Evolutionary conservation across 2,888 invertebrate species (phyloP), one percentile per base, ranked within the genome.

Genomic region (Eledona agricola): DNA sequence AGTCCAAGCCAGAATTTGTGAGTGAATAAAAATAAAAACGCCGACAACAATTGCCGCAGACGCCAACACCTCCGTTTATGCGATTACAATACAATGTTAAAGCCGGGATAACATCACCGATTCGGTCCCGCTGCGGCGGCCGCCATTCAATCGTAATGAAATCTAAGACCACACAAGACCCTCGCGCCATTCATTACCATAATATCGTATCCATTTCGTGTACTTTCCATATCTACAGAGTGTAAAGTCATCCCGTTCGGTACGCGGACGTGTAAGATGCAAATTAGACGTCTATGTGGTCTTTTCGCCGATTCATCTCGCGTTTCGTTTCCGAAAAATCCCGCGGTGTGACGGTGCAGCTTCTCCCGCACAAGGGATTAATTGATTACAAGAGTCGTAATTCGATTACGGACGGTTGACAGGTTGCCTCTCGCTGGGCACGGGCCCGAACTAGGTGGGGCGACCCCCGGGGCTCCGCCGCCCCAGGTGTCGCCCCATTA

Each of bases 1-100:
- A 96, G 75, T 80, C 89, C 9, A 99, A 98, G 75, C 91, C 93
- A 0, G 97, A 98, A 88, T 94, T 88, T 78, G 94, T 94, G 77
- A 85, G 89, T 81, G 11, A 23, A 37, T 17, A 37, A 17, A 15
- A 37, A 7, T 22, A 23, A 37, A n/a, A 37, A 37, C 38, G 12
- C 17, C 31, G 15, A 6, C 17, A 19, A 34, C 34, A 19, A 20
- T 34, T 40, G 40, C 31, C 13, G 22, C 23, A 42, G 42, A 43
- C 47, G 51, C 46, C 55, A 53, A 57, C 58, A 59, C 57, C 58
- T 55, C 38, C 55, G 57, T 49, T 58, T 51, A 59, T 56, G 43
- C 45, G 50, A 55, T 55, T 50, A 55, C 55, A 50, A 55, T 51
- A 55, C 55, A 55, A 55, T 50, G 45, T 26, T 45, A 45, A 52